phyloP scores from a whole-genome alignment of 1,140 invertebrate species.

The Prorops nasuta region DNA sequence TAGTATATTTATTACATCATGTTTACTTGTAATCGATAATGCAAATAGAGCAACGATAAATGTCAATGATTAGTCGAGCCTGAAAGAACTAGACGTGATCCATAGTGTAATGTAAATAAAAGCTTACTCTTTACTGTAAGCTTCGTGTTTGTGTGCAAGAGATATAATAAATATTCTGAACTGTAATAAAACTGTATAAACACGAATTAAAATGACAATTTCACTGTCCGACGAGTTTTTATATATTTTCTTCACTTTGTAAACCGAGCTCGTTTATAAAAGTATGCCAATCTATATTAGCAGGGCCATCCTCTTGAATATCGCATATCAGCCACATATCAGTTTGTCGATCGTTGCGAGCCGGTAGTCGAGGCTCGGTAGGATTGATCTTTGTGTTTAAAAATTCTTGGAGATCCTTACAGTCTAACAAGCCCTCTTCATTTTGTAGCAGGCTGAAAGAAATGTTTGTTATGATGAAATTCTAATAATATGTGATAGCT shows the following conservation, averaged over 20 bases:
- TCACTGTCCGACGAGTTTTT: not conserved
- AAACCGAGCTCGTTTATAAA: constrained; percentile 57
- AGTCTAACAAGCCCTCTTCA: constrained; percentile 62
- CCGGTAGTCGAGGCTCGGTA: constrained; percentile 51
- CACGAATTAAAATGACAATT: no score
- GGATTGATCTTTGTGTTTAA: constrained; percentile 62
- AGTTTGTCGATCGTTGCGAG: no score
- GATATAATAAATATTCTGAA: no score
- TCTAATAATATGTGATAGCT: no score
- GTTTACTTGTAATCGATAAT: no score
- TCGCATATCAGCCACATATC: constrained; percentile 55
- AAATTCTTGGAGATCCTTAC: constrained; percentile 61
- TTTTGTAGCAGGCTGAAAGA: constrained; percentile 58
- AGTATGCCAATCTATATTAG: constrained; percentile 53
- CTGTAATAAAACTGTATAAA: no score
- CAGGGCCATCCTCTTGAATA: constrained; percentile 43
- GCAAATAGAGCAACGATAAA: no score
- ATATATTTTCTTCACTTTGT: constrained; percentile 25
- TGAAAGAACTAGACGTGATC: constrained; percentile 16
- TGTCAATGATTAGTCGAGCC: no score
- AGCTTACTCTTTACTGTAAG: no score
- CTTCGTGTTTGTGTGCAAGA: no score
- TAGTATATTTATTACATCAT: no score
- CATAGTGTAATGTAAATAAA: constrained; percentile 31
- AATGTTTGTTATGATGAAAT: no score